Percentiles rank a stretch among this genome's conserved stretches.
These are phyloP conservation scores for Xerus inauris DNA, from an alignment of 2,113 vertebrate genomes.

Conservation along the genomic window DNA sequence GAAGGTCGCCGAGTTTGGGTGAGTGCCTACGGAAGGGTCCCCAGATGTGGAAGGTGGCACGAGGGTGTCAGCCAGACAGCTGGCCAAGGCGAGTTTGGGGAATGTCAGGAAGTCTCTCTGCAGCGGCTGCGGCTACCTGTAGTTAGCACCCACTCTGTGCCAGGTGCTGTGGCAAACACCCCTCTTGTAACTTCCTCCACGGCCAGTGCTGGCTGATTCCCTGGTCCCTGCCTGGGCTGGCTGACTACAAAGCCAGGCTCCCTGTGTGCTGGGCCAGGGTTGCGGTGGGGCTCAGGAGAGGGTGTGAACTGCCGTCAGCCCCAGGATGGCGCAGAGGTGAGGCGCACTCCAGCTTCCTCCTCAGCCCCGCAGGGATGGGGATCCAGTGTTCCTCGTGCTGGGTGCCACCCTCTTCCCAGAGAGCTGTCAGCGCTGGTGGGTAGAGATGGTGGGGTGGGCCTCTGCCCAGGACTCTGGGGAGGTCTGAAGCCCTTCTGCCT, in stretches of 20 bases:
- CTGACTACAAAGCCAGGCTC: not conserved
- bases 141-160: not conserved
- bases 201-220: no score
- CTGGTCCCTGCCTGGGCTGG: not conserved
- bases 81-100: not conserved
- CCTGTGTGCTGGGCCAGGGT: no score
- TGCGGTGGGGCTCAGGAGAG: not conserved
- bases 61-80: not conserved
- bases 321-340: not conserved
- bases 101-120: not conserved
- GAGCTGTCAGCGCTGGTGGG: not conserved
- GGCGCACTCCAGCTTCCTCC: not conserved
- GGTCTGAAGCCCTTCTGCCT: not conserved
- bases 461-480: not conserved
- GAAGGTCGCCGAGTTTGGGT: not conserved
- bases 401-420: not conserved
- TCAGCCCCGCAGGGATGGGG: not conserved
- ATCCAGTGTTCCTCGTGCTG: not conserved
- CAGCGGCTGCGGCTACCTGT: no score
- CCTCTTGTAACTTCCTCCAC: not conserved
- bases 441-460: accelerated
- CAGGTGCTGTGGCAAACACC: not conserved
- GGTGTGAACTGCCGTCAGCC: not conserved
- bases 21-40: not conserved
- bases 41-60: not conserved